Base-by-base conservation (phyloP, 2,797 vertebrate species). In the Darevskia mixta region DNA sequence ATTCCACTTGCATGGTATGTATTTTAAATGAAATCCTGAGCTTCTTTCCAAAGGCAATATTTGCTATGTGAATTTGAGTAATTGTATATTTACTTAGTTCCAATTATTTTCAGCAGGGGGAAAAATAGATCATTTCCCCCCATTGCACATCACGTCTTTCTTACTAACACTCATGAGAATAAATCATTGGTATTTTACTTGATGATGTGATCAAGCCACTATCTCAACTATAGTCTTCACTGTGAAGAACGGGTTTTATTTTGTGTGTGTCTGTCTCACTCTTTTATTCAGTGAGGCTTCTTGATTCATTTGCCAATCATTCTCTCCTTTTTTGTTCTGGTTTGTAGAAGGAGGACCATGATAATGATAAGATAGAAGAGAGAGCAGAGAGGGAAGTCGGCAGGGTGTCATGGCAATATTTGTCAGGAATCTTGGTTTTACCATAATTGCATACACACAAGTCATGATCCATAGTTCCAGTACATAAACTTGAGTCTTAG, bases 21-120 rank as follows among this genome's bases (percentile, higher is more conserved):
- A 77, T 77, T 43, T 77, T 85, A 77, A 77, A 64, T 43, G 35
- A 73, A 64, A 23, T 20, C 20, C 20, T 25, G 69, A 43, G 35
- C 32, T 27, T n/a, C 32, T 58, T 86, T 84, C 66, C 20, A 64
- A 87, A 81, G 25, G 9, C 29, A 75, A 64, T 87, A 79, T 81
- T 66, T 81, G 79, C 58, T 75, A 29, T 75, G 29, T 35, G n/a
- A 45, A 75, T 66, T 64, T 75, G 11, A 87, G 23, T 43, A 86
- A 78, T 32, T 64, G 20, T 45, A n/a, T 35, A 79, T 64, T 87
- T 87, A 87, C 32, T 43, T 32, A 61, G 67, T 69, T 18, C 45
- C 35, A 80, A 38, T 86, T 45, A 87, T 66, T 66, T 73, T 85
- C 17, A 82, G 66, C 15, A 66, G 43, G 64, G 20, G 32, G 23